Conservation (phyloP, 2,113 vertebrate genomes). For the Notiomystis cincta region DNA sequence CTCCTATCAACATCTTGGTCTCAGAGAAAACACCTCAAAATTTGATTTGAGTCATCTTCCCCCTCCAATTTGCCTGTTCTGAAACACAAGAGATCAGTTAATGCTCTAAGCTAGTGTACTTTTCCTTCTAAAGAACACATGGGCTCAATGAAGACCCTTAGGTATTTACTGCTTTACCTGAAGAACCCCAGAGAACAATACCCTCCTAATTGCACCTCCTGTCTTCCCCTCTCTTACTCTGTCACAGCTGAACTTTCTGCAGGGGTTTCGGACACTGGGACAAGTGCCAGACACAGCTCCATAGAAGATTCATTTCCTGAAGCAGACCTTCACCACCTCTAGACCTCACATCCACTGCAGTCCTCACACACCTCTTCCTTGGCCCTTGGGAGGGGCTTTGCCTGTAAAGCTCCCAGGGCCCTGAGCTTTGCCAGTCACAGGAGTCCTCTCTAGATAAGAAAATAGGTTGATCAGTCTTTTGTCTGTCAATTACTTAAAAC, state of each 20-base stretch:
- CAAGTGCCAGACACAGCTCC: not conserved
- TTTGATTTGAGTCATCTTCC: not conserved
- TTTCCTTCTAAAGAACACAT: not conserved
- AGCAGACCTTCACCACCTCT: not conserved
- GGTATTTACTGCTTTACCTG: not conserved
- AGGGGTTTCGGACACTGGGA: not conserved
- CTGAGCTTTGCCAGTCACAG: not conserved
- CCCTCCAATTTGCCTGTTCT: not conserved
- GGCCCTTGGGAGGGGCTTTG: not conserved
- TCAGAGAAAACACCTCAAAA: not conserved
- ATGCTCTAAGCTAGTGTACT: not conserved
- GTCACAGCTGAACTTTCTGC: not conserved
- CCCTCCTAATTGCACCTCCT: not conserved
- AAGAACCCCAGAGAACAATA: not conserved
- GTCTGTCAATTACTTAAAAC: not conserved
- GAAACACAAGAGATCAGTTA: not conserved
- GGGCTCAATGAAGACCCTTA: not conserved
- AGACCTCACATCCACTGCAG: not conserved
- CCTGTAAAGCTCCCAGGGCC: accelerated
- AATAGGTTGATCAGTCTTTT: not conserved
- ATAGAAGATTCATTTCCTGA: not conserved
- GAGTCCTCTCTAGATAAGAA: not conserved
- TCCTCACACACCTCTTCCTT: not conserved
- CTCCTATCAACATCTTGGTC: not conserved
- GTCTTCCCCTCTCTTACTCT: not conserved